Percentiles rank a stretch among this genome's conserved stretches.
phyloP scores from a whole-genome alignment of 1,140 invertebrate genomes.

The Lepidurus couesii region DNA sequence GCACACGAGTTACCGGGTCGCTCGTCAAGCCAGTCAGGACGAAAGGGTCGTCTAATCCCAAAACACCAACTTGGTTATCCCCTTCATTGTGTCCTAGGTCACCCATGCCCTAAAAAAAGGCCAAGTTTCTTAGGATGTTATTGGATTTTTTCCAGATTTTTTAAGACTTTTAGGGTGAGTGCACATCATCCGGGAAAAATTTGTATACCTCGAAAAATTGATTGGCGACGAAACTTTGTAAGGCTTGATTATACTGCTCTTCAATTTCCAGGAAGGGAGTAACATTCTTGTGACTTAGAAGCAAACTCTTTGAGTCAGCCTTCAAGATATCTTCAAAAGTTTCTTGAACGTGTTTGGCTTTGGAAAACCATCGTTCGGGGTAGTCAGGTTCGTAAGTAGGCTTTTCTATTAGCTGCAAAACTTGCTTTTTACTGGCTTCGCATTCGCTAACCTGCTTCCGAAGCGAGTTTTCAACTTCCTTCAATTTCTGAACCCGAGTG shows the following conservation, averaged over 20 bases:
- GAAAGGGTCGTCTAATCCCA: not conserved
- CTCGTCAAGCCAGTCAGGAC: not conserved
- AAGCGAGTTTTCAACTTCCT: not conserved
- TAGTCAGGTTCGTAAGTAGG: not conserved
- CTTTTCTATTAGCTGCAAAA: not conserved
- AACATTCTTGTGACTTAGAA: not conserved
- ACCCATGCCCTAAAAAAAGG: not conserved
- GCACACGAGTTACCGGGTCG: not conserved
- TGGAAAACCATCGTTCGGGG: not conserved
- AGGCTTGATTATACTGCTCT: not conserved
- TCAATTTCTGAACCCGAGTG: not conserved
- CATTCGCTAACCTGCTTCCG: not conserved
- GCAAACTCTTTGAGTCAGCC: not conserved
- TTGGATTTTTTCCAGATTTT: too few species aligned
- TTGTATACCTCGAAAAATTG: not conserved
- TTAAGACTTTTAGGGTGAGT: too few species aligned
- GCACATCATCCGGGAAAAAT: too few species aligned
- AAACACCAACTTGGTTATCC: not conserved
- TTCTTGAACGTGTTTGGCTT: not conserved
- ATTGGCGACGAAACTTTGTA: not conserved
- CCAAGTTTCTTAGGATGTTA: too few species aligned
- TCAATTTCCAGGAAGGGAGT: not conserved
- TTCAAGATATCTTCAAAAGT: not conserved
- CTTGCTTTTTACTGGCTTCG: not conserved
- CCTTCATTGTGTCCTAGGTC: not conserved